These are phyloP conservation scores for Galerucella pusilla DNA, from an alignment of 2,888 invertebrate species.

Conservation along the genomic window DNA sequence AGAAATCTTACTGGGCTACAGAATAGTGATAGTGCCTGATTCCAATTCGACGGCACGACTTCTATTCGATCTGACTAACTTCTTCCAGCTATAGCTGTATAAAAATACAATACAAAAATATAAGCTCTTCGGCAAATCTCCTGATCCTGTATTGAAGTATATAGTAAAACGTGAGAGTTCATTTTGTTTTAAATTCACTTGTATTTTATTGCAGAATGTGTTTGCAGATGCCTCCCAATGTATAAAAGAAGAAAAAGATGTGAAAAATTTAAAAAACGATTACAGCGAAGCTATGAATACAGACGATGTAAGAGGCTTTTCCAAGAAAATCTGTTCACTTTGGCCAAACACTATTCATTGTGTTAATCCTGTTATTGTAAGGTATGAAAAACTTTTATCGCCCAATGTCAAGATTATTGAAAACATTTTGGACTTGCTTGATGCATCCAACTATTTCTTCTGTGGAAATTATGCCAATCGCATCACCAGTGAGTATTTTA, in stretches of 20 bases:
- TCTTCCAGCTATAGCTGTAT: no score
- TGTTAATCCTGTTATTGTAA: neutral
- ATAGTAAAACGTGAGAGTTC: no score
- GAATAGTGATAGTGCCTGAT: no score
- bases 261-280: neutral
- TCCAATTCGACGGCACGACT: no score
- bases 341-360: conserved; percentile 14
- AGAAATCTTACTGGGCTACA: no score
- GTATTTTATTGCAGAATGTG: neutral
- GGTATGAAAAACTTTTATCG: neutral
- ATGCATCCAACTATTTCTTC: conserved; percentile 15
- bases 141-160: no score
- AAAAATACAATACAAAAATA: no score
- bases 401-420: neutral
- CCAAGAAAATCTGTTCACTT: conserved; percentile 2
- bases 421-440: neutral
- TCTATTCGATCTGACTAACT: no score
- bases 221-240: neutral
- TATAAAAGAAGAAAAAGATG: neutral
- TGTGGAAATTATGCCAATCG: conserved; percentile 24
- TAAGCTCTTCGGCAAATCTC: no score
- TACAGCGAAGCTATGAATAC: neutral
- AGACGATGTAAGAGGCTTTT: neutral
- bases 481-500: conserved; percentile 12
- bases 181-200: neutral